phyloP scores from a whole-genome alignment of 30 jellyfish, hydroid and myxozoan species.

The Nemopilema nomurai region DNA sequence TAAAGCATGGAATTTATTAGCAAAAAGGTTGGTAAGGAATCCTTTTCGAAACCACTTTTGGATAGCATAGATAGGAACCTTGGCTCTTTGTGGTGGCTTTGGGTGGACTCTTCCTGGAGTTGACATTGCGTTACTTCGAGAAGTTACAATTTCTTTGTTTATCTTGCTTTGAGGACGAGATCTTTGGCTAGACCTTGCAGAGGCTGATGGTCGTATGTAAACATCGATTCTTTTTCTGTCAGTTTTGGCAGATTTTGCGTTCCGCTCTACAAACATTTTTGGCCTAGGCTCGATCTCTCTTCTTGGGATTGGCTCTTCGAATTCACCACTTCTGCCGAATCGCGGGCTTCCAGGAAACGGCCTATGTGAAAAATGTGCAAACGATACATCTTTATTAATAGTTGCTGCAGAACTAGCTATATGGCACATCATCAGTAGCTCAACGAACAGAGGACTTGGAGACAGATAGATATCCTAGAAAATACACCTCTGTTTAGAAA shows the following conservation, averaged over 20 bases:
- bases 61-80: conserved; percentile 6
- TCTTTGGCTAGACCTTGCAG: conserved; percentile 37
- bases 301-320: conserved; percentile 8
- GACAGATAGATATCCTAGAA: too few species aligned
- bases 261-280: conserved; percentile 26
- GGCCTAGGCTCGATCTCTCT: conserved; percentile 7
- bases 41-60: too few species aligned
- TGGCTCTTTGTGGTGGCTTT: conserved; percentile 22
- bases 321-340: conserved; percentile 13
- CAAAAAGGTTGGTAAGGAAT: too few species aligned
- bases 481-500: too few species aligned
- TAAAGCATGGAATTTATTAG: too few species aligned
- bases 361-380: background rate
- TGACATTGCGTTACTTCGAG: conserved; percentile 42
- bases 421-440: background rate
- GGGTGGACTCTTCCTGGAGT: conserved; percentile 33
- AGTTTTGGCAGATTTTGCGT: conserved; percentile 61
- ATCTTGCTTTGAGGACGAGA: conserved; percentile 49
- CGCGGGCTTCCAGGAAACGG: conserved; percentile 40
- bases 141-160: conserved; percentile 9
- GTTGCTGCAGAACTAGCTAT: too few species aligned
- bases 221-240: conserved; percentile 61
- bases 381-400: too few species aligned
- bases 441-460: too few species aligned
- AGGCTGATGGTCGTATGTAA: conserved; percentile 46